phyloP scores from a whole-genome alignment of 1,140 invertebrate species.

The Cherax destructor region DNA sequence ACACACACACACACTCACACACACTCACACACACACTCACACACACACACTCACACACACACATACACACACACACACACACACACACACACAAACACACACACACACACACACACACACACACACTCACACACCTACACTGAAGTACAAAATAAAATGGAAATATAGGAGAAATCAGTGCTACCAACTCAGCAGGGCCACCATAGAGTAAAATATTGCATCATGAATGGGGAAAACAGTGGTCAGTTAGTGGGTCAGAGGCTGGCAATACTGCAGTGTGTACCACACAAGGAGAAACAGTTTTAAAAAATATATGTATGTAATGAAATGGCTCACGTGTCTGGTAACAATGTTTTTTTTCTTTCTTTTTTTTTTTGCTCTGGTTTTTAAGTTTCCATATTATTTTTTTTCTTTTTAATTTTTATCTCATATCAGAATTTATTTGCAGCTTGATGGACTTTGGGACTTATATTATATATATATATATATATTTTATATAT shows the following conservation, averaged over 20 bases:
- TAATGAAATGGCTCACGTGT: too few relatives aligned
- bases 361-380: too few relatives aligned
- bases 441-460: too few relatives aligned
- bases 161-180: background rate
- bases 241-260: background rate
- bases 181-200: background rate
- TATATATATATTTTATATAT: too few relatives aligned
- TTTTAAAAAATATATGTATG: background rate
- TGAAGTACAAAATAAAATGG: background rate
- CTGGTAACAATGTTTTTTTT: too few relatives aligned
- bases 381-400: too few relatives aligned
- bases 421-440: too few relatives aligned
- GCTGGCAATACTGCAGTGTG: background rate
- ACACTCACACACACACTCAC: background rate
- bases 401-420: too few relatives aligned
- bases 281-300: background rate
- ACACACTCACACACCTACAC: background rate
- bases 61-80: background rate
- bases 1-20: conserved; percentile 18
- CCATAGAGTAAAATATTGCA: background rate
- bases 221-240: background rate
- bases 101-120: background rate
- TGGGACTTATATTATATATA: too few relatives aligned
- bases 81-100: background rate
- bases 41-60: background rate